These are phyloP conservation scores for Pseudomyrmex flavicornis DNA, from an alignment of 1,140 invertebrate genomes.

Conservation along the genomic window DNA sequence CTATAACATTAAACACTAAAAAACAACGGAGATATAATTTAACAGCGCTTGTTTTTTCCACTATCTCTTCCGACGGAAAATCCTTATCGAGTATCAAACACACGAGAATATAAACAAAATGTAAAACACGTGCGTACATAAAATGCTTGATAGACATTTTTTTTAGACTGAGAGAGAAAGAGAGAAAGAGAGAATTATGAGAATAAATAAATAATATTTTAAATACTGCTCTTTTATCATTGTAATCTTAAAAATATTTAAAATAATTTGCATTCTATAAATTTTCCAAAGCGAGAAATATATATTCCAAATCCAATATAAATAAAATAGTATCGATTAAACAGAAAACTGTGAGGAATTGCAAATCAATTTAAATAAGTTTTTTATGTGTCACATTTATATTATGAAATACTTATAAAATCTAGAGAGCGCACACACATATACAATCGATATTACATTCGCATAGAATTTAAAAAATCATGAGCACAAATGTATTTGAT, in stretches of 20 bases:
- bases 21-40: constrained; percentile 40
- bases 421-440: too few species aligned
- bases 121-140: too few species aligned
- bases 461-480: too few species aligned
- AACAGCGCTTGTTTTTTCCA: neutral
- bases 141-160: neutral
- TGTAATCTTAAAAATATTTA: constrained; percentile 20
- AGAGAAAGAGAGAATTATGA: neutral
- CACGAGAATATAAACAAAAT: constrained; percentile 9
- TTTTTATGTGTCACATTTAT: too few species aligned
- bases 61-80: neutral
- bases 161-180: neutral
- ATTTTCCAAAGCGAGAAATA: neutral
- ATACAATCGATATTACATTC: too few species aligned
- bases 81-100: constrained; percentile 19
- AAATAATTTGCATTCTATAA: neutral
- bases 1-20: constrained; percentile 65
- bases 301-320: neutral
- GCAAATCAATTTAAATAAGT: too few species aligned
- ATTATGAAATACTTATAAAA: too few species aligned
- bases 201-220: constrained; percentile 17
- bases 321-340: too few species aligned
- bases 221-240: neutral
- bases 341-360: too few species aligned
- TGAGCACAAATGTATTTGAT: too few species aligned